A percentile compares a stretch with the other conserved stretches of the same genome.
phyloP scores from a whole-genome alignment of 2,888 invertebrate genomes.

The Morpho helenor region DNA sequence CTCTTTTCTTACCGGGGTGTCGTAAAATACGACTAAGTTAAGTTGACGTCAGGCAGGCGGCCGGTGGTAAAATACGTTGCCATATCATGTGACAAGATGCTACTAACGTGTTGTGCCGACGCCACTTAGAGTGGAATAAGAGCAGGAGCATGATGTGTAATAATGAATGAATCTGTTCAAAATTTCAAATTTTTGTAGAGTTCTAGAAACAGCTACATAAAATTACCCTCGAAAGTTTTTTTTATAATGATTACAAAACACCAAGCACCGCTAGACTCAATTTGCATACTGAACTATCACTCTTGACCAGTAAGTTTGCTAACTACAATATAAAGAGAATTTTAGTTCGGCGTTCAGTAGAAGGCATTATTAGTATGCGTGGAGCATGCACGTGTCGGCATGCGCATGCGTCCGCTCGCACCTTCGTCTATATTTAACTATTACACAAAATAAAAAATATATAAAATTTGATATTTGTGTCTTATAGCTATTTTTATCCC shows the following conservation, averaged over 20 bases:
- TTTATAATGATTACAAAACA: conserved; percentile 1
- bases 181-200: not conserved
- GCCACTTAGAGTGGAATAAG: no score
- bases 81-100: no score
- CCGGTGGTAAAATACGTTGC: no score
- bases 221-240: not conserved
- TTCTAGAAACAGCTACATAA: not conserved
- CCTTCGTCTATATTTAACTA: conserved; percentile 29
- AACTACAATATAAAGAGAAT: conserved; percentile 26
- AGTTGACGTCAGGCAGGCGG: no score
- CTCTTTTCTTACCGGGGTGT: no score
- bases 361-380: conserved; percentile 66
- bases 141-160: not conserved
- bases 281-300: conserved; percentile 30
- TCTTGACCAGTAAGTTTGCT: conserved; percentile 23
- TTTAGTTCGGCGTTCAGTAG: conserved; percentile 29
- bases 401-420: conserved; percentile 64
- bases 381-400: conserved; percentile 62
- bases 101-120: no score
- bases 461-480: conserved; percentile 14
- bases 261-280: conserved; percentile 8
- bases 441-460: conserved; percentile 31
- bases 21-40: no score
- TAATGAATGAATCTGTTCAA: not conserved
- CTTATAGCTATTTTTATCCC: conserved; percentile 2